These are phyloP conservation scores for Crenichthys baileyi DNA, from an alignment of 2,797 vertebrate genomes.

Conservation along the genomic window DNA sequence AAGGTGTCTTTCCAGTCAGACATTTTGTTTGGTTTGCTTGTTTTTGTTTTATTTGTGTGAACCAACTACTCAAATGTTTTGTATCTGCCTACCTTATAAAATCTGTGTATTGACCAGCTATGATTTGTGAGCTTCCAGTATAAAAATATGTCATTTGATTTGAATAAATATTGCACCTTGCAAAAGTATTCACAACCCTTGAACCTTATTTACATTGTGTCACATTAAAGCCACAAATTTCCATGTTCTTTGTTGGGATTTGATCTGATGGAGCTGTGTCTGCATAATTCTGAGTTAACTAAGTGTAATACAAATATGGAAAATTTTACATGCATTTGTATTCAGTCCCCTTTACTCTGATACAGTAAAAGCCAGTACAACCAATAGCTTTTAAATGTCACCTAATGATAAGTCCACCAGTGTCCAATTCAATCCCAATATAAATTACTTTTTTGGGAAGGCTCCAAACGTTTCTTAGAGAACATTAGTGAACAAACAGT, in stretches of 20 bases:
- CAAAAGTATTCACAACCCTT: background rate
- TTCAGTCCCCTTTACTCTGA: background rate
- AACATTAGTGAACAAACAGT: background rate
- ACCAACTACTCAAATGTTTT: constrained; percentile 25
- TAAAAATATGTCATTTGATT: constrained; percentile 52
- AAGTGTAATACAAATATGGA: background rate
- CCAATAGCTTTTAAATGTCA: background rate
- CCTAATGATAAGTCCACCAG: too few relatives aligned
- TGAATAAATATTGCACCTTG: background rate
- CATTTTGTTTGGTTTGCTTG: constrained; percentile 70
- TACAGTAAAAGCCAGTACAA: background rate
- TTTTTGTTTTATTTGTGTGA: constrained; percentile 43
- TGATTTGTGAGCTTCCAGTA: constrained; percentile 63
- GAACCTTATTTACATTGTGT: background rate
- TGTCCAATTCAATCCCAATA: too few relatives aligned
- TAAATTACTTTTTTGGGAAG: background rate
- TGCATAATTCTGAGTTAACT: background rate
- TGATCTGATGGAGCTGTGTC: background rate
- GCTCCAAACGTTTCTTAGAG: background rate
- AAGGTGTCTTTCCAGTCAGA: constrained; percentile 72
- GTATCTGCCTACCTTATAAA: constrained; percentile 41
- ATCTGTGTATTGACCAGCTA: constrained; percentile 44
- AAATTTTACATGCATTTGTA: background rate
- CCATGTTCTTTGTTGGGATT: background rate
- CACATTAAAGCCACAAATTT: background rate